Evolutionary conservation across 2,113 vertebrate genomes (phyloP).

Genomic region (mouse (Mus musculus)): GRCm39 chr10:30727501-30728000

Average conservation of each 20-base stretch:
- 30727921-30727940: not conserved
- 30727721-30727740: constrained; percentile 34
- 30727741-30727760: not conserved
- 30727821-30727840: constrained; percentile 8
- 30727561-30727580: not conserved
- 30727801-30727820: not conserved
- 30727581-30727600: constrained; percentile 28
- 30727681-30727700: not conserved
- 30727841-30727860: not conserved
- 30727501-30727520: constrained; percentile 17
- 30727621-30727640: constrained; percentile 32
- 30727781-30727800: not conserved
- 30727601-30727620: not conserved
- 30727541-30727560: constrained; percentile 36
- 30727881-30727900: not conserved
- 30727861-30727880: not conserved
- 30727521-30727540: constrained; percentile 38
- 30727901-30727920: not conserved
- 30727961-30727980: not conserved
- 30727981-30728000: not conserved
- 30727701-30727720: not conserved
- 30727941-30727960: not conserved
- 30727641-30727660: constrained; percentile 49
- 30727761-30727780: not conserved
- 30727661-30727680: constrained; percentile 2